A percentile compares a stretch with the other conserved stretches of the same genome.
phyloP scores from a whole-genome alignment of 1,140 invertebrate species.

The Ridgeia piscesae region DNA sequence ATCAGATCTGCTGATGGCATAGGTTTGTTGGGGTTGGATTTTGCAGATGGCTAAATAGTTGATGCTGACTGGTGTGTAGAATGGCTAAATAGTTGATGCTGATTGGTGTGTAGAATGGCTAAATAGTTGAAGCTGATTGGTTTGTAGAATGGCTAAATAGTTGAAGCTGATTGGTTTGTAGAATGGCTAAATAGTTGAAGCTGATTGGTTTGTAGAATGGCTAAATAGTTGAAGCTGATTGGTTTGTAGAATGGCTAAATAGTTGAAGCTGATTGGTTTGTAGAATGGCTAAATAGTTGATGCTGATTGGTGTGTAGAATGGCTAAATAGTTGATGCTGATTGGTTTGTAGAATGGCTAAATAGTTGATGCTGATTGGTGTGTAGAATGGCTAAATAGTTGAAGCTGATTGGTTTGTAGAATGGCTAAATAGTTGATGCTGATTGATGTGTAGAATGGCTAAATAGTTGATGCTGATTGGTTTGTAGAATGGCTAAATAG shows the following conservation, averaged over 20 bases:
- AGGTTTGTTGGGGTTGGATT: not conserved
- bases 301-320: conserved; percentile 61
- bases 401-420: conserved; percentile 50
- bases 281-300: conserved; percentile 69
- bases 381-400: conserved; percentile 70
- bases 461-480: conserved; percentile 47
- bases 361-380: conserved; percentile 29
- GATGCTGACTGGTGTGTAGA: conserved; percentile 50
- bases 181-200: conserved; percentile 68
- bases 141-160: conserved; percentile 70
- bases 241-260: conserved; percentile 69
- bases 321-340: conserved; percentile 60
- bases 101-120: conserved; percentile 65
- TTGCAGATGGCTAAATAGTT: not conserved
- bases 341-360: conserved; percentile 68
- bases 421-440: conserved; percentile 66
- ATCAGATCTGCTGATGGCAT: not conserved
- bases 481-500: conserved; percentile 70
- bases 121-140: conserved; percentile 47
- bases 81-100: conserved; percentile 66
- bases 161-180: conserved; percentile 40
- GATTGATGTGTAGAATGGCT: conserved; percentile 65
- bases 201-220: conserved; percentile 64
- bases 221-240: conserved; percentile 53
- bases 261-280: conserved; percentile 30